phyloP scores from a whole-genome alignment of 2,113 vertebrate genomes.

The Pogona vitticeps region DNA sequence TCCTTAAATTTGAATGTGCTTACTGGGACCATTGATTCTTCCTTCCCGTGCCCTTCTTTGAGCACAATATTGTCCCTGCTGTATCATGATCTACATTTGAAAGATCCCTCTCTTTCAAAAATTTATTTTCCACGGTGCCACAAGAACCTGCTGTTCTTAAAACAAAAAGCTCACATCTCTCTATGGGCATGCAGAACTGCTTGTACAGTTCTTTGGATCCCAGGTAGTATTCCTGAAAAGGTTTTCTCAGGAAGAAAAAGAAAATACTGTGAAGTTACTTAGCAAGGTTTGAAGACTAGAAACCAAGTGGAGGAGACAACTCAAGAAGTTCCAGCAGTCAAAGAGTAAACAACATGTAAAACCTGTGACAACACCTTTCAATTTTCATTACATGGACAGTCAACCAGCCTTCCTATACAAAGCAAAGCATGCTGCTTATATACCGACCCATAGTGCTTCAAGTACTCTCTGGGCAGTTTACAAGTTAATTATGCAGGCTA shows the following conservation, averaged over 20 bases:
- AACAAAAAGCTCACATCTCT: not conserved
- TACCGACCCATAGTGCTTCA: no score
- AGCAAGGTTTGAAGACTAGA: not conserved
- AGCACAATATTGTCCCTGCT: not conserved
- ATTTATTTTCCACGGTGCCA: not conserved
- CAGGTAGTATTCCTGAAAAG: not conserved
- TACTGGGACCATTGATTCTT: not conserved
- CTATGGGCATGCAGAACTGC: not conserved
- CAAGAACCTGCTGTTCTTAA: not conserved
- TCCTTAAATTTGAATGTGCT: not conserved
- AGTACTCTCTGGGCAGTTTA: no score
- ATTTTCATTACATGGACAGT: not conserved
- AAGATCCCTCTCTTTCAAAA: not conserved
- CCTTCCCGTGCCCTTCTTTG: not conserved
- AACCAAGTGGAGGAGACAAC: not conserved
- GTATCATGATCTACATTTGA: not conserved
- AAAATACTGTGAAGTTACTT: not conserved
- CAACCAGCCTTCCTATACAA: slow-evolving; percentile 18
- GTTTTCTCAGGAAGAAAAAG: not conserved
- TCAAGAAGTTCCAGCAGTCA: not conserved
- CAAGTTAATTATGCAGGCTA: no score
- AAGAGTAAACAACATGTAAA: not conserved
- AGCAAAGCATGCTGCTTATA: no score
- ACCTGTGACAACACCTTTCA: not conserved
- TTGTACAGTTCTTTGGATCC: not conserved